These are phyloP conservation scores for Geodia barretti DNA, from an alignment of 37 sponge, comb jelly and placozoan species.

Conservation along the genomic window DNA sequence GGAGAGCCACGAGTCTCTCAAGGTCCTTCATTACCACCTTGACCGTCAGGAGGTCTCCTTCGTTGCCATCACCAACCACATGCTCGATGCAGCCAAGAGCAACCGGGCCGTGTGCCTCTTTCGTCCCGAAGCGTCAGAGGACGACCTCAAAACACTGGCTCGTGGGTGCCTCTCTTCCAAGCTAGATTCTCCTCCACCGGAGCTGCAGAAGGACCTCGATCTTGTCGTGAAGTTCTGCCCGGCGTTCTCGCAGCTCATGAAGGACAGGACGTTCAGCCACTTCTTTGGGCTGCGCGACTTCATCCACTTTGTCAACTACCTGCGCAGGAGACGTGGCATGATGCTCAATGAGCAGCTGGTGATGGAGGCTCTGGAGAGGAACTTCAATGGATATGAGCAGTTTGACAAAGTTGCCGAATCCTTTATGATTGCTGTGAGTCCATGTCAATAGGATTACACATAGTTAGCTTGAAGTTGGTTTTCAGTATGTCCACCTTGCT, in stretches of 20 bases:
- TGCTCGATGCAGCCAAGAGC: conserved; percentile 93
- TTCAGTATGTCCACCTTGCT: no score
- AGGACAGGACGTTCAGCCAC: conserved; percentile 5
- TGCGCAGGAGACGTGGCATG: conserved; percentile 55
- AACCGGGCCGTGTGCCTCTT: conserved; percentile 90
- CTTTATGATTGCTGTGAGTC: conserved; percentile 38
- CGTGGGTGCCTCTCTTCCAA: conserved; percentile 67
- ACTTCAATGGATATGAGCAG: conserved; percentile 81
- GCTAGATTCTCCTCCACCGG: conserved; percentile 58
- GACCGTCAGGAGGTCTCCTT: conserved; percentile 90
- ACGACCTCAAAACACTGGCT: conserved; percentile 71
- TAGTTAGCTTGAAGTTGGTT: no score
- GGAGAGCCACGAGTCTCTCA: conserved; percentile 92
- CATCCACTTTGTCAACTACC: conserved; percentile 87
- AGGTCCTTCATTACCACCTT: conserved; percentile 92
- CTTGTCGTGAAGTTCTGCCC: conserved; percentile 61
- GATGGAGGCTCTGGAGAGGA: conserved; percentile 79
- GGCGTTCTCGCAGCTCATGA: conserved; percentile 54
- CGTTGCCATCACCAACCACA: conserved; percentile 90
- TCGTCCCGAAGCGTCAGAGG: conserved; percentile 70
- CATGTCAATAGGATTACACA: background rate
- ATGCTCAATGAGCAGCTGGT: conserved; percentile 60
- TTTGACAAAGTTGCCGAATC: conserved; percentile 50
- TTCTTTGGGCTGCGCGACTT: conserved; percentile 92
- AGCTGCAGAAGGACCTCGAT: conserved; percentile 46